Percentiles rank a stretch among this genome's conserved stretches.
These are phyloP conservation scores for Pantelozetes paolii DNA, from an alignment of 2,888 invertebrate genomes.

Conservation along the genomic window DNA sequence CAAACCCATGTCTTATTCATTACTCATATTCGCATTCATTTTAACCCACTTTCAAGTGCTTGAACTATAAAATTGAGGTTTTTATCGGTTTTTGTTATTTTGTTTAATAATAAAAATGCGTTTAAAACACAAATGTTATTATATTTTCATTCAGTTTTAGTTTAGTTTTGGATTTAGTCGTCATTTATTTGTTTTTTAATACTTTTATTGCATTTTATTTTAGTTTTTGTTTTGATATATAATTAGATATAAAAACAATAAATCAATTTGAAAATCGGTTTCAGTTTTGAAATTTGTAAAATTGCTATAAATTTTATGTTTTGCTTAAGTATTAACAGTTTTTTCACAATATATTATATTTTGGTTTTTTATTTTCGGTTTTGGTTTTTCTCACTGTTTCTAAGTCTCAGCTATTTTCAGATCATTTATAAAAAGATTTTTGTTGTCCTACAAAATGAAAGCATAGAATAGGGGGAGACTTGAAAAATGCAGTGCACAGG, in stretches of 20 bases:
- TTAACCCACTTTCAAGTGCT: conserved; percentile 22
- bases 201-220: too few species aligned
- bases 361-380: neutral
- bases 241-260: neutral
- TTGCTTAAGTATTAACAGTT: too few species aligned
- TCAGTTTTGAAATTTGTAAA: neutral
- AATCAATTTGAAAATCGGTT: neutral
- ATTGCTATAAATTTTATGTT: neutral
- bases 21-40: neutral
- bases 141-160: neutral
- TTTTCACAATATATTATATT: neutral
- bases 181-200: neutral
- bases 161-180: neutral
- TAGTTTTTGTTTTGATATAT: too few species aligned
- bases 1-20: conserved; percentile 12
- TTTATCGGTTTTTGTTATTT: conserved; percentile 4
- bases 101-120: neutral
- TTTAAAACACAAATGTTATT: neutral
- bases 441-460: conserved; percentile 1
- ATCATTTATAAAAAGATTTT: conserved; percentile 15
- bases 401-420: conserved; percentile 6
- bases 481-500: neutral
- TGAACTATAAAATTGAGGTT: conserved; percentile 25
- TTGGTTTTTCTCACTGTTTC: neutral
- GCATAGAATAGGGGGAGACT: neutral